A percentile compares a stretch with the other conserved stretches of the same genome.
phyloP scores from a whole-genome alignment of 2,888 invertebrate genomes.

The Cotesia congregata region DNA sequence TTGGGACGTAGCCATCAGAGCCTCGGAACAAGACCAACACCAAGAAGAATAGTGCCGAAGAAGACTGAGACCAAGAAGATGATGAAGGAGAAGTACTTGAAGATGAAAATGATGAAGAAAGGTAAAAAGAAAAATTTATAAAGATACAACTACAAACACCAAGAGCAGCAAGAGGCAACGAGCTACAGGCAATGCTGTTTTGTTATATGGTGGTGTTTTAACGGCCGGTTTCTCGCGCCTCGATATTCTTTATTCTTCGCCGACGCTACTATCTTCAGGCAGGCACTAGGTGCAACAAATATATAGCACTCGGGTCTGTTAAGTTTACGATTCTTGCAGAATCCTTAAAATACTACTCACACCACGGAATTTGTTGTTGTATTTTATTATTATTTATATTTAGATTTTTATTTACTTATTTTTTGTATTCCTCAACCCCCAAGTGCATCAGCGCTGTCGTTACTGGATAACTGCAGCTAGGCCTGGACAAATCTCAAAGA shows the following conservation, averaged over 20 bases:
- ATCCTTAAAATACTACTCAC: constrained; percentile 51
- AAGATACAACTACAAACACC: constrained; percentile 41
- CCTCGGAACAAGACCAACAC: too few species aligned
- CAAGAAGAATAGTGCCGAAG: constrained; percentile 41
- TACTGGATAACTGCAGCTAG: neutral
- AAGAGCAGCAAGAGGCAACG: constrained; percentile 26
- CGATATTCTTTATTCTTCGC: constrained; percentile 53
- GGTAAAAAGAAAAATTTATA: constrained; percentile 43
- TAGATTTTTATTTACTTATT: neutral
- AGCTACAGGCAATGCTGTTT: constrained; percentile 27
- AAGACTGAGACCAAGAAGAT: constrained; percentile 42
- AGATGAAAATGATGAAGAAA: constrained; percentile 43
- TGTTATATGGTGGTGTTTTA: constrained; percentile 46
- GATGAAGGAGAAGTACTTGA: constrained; percentile 38
- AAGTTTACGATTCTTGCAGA: constrained; percentile 51
- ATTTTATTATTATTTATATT: constrained; percentile 20
- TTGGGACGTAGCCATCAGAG: neutral
- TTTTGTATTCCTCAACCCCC: neutral
- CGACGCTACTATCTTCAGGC: constrained; percentile 51
- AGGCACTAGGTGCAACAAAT: constrained; percentile 37
- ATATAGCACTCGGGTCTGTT: constrained; percentile 35
- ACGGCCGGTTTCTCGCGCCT: constrained; percentile 52
- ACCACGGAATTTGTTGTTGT: constrained; percentile 18
- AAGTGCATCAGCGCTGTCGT: neutral
- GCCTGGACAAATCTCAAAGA: neutral